Conservation (phyloP, 23 tunicate species). For the Aplidium turbinatum region DNA sequence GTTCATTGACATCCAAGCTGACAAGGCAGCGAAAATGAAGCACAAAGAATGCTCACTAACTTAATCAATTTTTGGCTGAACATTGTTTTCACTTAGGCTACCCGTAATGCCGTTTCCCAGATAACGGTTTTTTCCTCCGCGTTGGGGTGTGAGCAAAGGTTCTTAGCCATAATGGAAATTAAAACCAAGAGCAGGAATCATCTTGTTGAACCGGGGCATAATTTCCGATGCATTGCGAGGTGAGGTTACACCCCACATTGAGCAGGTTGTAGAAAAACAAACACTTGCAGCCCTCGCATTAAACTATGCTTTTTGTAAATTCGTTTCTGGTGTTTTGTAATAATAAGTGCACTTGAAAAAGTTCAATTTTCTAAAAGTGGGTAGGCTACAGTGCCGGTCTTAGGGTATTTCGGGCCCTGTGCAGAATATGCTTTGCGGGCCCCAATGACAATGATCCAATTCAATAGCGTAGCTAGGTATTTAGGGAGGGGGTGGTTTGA, state of each 20-base stretch:
- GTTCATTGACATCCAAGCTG: neutral
- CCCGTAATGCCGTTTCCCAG: constrained; percentile 19
- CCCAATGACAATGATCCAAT: no score
- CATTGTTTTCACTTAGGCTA: constrained; percentile 8
- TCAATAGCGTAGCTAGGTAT: no score
- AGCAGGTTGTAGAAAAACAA: constrained; percentile 2
- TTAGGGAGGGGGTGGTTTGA: no score
- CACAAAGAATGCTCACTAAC: constrained; percentile 40
- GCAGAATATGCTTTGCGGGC: no score
- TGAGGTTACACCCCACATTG: constrained; percentile 1
- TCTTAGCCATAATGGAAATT: constrained; percentile 19
- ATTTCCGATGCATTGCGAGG: neutral
- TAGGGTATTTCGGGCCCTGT: no score
- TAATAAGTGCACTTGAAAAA: no score
- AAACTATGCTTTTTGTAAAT: neutral
- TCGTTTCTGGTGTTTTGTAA: neutral
- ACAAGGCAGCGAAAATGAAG: neutral
- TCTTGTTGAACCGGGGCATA: constrained; percentile 13
- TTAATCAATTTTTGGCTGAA: constrained; percentile 36
- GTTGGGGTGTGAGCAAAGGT: constrained; percentile 26
- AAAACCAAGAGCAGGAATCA: constrained; percentile 19
- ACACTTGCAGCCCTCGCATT: constrained; percentile 10
- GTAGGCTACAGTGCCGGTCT: no score
- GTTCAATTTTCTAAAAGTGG: no score
- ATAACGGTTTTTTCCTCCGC: constrained; percentile 27